Evolutionary conservation across 2,797 vertebrate genomes (phyloP), one percentile per base, ranked within the genome.

Genomic region (Threskiornis aethiopicus): DNA sequence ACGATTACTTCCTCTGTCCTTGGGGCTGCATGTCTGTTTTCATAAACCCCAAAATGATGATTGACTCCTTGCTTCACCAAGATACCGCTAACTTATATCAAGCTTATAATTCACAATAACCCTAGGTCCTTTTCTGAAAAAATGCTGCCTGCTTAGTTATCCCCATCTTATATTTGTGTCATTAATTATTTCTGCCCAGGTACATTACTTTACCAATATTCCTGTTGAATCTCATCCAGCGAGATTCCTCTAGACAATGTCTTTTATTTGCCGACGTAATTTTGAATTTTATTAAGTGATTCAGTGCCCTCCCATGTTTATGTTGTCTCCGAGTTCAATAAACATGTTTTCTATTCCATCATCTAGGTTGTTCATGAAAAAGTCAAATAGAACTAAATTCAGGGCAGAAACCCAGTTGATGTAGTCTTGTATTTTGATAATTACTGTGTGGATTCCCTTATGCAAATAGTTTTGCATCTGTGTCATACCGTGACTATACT

Each of bases 261-360:
- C 18, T 87, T 84, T 93, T 80, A 64, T 94, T 91, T 92, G 37
- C 41, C 41, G 67, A 73, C n/a, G 49, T 85, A 8, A 70, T 91
- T 95, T 55, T 89, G 28, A 87, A 59, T 95, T 94, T 92, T 84
- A 76, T 90, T 87, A 29, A 76, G 46, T 66, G 29, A 51, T 61
- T 87, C 41, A 58, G 37, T 94, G 73, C 64, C 41, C 69, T 93
- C 18, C 57, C 77, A 83, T 41, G 64, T 93, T 96, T 44, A 28
- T 64, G 57, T 92, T 31, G n/a, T 83, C 67, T 89, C 22, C 67
- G 77, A 49, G 67, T 95, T 87, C 81, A 92, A 85, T 89, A 89
- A 91, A 83, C 67, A 66, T 64, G 29, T 91, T 95, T 96, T 94
- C 64, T 87, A 17, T 72, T 92, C 47, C 41, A 58, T 91, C 47